Percentiles rank a stretch among this genome's conserved stretches.
phyloP scores from a whole-genome alignment of 2,797 vertebrate species.

The Geotrypetes seraphini region DNA sequence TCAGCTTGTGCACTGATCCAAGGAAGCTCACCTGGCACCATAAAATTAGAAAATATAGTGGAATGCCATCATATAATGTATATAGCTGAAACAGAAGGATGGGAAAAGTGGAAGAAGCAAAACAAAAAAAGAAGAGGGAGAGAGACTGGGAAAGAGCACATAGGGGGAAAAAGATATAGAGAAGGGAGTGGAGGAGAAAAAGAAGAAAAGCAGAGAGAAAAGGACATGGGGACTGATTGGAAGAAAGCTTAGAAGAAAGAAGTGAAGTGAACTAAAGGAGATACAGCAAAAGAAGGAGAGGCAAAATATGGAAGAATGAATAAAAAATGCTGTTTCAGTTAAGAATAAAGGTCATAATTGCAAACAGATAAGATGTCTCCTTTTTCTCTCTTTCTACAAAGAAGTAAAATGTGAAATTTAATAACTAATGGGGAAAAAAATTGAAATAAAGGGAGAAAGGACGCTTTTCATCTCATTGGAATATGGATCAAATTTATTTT shows the following conservation, averaged over 20 bases:
- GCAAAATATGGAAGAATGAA: neutral
- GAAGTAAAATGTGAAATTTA: no score
- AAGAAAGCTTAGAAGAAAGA: no score
- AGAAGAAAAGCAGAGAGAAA: neutral
- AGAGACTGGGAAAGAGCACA: neutral
- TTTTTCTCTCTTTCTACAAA: no score
- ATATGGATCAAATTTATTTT: no score
- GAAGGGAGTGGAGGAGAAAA: neutral
- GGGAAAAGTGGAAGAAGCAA: neutral
- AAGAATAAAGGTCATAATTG: no score
- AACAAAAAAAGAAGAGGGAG: neutral
- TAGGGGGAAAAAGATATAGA: no score
- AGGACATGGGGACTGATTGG: neutral
- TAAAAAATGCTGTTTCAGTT: no score
- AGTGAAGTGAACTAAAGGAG: no score
- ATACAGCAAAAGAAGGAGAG: neutral
- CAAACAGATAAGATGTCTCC: no score
- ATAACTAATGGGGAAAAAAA: no score
- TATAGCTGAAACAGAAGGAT: neutral
- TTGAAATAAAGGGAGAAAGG: no score
- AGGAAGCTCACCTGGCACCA: neutral
- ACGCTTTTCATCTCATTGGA: no score
- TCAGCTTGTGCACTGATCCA: constrained; percentile 10
- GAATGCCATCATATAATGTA: constrained; percentile 4
- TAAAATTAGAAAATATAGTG: constrained; percentile 7